phyloP scores from a whole-genome alignment of 1,140 invertebrate genomes.

The Propsilocerus akamusi region DNA sequence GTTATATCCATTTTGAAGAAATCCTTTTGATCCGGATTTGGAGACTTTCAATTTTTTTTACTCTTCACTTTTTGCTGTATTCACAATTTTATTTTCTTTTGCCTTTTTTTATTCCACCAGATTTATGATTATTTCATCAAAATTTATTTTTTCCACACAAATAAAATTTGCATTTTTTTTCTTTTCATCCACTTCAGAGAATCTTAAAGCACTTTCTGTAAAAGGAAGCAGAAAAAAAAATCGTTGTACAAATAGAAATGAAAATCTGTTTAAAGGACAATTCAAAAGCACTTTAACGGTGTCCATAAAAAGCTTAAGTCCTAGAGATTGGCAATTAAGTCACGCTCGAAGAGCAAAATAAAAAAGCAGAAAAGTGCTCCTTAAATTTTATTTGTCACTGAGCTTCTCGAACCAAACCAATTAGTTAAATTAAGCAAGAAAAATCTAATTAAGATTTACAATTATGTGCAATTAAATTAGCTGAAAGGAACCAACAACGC shows the following conservation, averaged over 20 bases:
- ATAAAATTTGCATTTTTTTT: background rate
- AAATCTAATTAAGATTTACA: too few relatives aligned
- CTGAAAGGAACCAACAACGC: too few relatives aligned
- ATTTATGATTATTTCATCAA: background rate
- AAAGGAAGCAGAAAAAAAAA: background rate
- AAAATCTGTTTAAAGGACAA: background rate
- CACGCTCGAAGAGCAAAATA: too few relatives aligned
- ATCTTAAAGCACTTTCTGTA: background rate
- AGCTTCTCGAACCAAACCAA: too few relatives aligned
- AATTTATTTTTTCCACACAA: background rate
- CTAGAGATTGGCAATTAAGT: too few relatives aligned
- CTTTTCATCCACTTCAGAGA: background rate
- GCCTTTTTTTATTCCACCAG: background rate
- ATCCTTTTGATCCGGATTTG: background rate
- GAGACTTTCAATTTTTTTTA: background rate
- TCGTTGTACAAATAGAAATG: background rate
- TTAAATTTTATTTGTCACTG: too few relatives aligned
- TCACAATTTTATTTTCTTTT: background rate
- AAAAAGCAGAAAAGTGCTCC: too few relatives aligned
- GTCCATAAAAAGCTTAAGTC: background rate
- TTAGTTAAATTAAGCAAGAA: too few relatives aligned
- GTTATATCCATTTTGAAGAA: slow-evolving; percentile 3
- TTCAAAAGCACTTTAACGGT: background rate
- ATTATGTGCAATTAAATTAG: too few relatives aligned
- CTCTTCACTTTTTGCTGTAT: background rate